Evolutionary conservation across 2,113 vertebrate genomes (phyloP).

Genomic region (Channa argus): DNA sequence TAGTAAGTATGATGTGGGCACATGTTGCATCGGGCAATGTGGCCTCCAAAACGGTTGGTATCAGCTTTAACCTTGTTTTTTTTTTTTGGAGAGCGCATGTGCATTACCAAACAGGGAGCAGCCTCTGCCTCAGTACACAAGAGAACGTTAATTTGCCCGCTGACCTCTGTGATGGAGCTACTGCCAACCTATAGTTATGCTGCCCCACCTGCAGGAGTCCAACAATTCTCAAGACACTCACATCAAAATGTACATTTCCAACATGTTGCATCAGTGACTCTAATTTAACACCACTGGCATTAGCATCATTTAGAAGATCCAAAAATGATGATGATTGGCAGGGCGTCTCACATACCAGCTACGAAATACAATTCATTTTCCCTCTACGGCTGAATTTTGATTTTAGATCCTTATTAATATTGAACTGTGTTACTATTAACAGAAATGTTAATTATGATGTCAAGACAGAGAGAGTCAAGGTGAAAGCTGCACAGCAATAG

Average conservation of each 20-base stretch:
- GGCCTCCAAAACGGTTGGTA: conserved; percentile 58
- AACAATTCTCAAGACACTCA: conserved; percentile 38
- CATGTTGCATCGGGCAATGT: conserved; percentile 62
- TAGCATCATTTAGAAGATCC: conserved; percentile 15
- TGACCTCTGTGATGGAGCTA: conserved; percentile 67
- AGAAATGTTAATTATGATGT: conserved; percentile 81
- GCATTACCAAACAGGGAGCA: conserved; percentile 52
- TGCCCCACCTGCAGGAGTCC: conserved; percentile 68
- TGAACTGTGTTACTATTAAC: conserved; percentile 73
- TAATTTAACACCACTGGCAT: conserved; percentile 39
- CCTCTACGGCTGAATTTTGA: conserved; percentile 30
- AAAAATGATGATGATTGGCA: conserved; percentile 28
- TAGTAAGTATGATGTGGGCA: conserved; percentile 63
- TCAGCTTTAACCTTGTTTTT: conserved; percentile 64
- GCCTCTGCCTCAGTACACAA: conserved; percentile 59
- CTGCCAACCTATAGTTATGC: conserved; percentile 54
- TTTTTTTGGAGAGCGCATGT: conserved; percentile 33
- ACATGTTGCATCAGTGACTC: conserved; percentile 64
- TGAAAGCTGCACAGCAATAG: conserved; percentile 77
- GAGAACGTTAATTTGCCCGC: conserved; percentile 68
- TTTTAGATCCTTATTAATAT: conserved; percentile 66
- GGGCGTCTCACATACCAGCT: conserved; percentile 24
- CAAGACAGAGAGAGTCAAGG: conserved; percentile 75
- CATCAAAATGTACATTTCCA: conserved; percentile 63
- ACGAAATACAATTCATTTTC: conserved; percentile 2